Evolutionary conservation across 2,797 vertebrate species (phyloP).

Genomic region (Smutsia gigantea): DNA sequence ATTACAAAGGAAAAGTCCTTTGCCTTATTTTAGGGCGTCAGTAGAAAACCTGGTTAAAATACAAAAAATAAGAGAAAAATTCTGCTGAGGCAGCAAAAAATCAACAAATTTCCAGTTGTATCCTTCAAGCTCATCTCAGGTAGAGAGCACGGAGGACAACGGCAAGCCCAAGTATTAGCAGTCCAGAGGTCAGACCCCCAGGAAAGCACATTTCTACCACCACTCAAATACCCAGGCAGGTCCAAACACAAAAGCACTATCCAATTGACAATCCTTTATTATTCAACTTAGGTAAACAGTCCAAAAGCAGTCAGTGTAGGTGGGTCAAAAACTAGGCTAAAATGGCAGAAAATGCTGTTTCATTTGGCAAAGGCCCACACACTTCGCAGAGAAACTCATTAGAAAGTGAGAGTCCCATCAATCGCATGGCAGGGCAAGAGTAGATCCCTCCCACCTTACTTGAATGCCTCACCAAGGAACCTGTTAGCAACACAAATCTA

Average conservation of each 20-base stretch:
- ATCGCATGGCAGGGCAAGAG: background rate
- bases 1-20: background rate
- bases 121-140: background rate
- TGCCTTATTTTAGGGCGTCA: background rate
- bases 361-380: conserved; percentile 52
- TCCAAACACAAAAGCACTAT: conserved; percentile 21
- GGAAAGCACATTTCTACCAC: background rate
- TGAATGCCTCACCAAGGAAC: background rate
- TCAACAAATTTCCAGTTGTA: background rate
- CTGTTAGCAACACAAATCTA: background rate
- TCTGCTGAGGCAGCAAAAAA: conserved; percentile 1
- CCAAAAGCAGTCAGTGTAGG: conserved; percentile 36
- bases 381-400: background rate
- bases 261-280: conserved; percentile 66
- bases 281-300: conserved; percentile 46
- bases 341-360: conserved; percentile 28
- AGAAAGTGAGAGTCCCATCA: background rate
- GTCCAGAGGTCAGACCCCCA: background rate
- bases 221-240: background rate
- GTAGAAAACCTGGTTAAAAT: conserved; percentile 9
- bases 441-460: background rate
- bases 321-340: conserved; percentile 40
- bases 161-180: background rate
- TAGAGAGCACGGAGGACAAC: background rate
- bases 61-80: conserved; percentile 45